phyloP scores from a whole-genome alignment of 2,113 vertebrate genomes.

The Maccullochella peelii region DNA sequence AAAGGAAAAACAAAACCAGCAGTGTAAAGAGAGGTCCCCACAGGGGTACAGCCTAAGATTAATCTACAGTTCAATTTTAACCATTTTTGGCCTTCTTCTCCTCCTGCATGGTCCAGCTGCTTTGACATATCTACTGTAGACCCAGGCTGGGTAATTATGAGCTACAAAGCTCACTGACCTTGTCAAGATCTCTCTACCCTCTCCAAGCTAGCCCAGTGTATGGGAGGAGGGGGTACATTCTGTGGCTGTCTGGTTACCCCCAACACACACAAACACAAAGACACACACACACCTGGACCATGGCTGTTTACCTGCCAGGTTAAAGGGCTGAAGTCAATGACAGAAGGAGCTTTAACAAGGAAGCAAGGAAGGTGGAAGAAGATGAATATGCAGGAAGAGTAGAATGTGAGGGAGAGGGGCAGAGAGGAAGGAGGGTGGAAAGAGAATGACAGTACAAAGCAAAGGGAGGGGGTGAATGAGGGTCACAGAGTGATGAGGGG shows the following conservation, averaged over 20 bases:
- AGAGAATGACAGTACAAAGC: constrained; percentile 70
- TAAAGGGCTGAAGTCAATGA: constrained; percentile 77
- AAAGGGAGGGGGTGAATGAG: constrained; percentile 61
- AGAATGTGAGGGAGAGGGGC: constrained; percentile 47
- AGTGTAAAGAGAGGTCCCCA: not conserved
- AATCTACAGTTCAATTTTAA: constrained; percentile 10
- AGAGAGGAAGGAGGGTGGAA: constrained; percentile 45
- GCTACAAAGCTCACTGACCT: constrained; percentile 83
- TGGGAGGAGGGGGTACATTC: constrained; percentile 54
- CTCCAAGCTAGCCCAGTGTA: constrained; percentile 46
- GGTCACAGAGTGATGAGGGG: constrained; percentile 77
- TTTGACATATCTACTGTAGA: constrained; percentile 73
- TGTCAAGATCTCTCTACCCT: constrained; percentile 74
- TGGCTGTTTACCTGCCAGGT: constrained; percentile 76
- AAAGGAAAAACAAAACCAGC: not conserved
- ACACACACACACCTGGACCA: constrained; percentile 56
- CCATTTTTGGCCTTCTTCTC: constrained; percentile 30
- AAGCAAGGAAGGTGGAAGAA: constrained; percentile 58
- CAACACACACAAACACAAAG: constrained; percentile 37
- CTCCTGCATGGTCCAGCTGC: constrained; percentile 54
- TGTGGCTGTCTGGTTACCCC: constrained; percentile 62
- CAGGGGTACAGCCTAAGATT: not conserved
- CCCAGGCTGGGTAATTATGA: constrained; percentile 79
- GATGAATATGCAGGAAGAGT: constrained; percentile 76
- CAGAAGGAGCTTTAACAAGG: constrained; percentile 75